phyloP scores from a whole-genome alignment of 2,888 invertebrate species.

The Ypsolopha sequella region DNA sequence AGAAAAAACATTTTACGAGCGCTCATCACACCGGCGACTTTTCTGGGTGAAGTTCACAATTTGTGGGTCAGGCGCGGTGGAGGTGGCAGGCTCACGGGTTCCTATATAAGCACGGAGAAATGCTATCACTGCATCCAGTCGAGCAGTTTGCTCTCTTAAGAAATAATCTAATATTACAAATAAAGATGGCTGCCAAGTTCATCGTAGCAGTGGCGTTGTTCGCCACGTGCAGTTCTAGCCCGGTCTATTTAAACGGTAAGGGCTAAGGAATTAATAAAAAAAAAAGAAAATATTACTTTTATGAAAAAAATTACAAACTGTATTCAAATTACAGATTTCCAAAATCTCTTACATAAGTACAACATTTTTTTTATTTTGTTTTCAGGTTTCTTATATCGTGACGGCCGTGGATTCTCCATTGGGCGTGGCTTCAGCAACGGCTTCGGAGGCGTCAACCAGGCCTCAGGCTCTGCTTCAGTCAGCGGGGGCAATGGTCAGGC shows the following conservation, averaged over 20 bases:
- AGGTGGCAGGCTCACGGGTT: conserved; percentile 29
- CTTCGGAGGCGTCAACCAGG: conserved; percentile 27
- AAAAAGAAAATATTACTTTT: no score
- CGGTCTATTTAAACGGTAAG: conserved; percentile 50
- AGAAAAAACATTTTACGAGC: conserved; percentile 32
- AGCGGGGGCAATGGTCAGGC: conserved; percentile 29
- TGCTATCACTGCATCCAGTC: conserved; percentile 64
- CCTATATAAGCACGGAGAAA: conserved; percentile 63
- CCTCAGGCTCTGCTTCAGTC: conserved; percentile 32
- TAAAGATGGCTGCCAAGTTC: conserved; percentile 49
- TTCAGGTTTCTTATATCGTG: conserved; percentile 39
- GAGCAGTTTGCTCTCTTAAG: conserved; percentile 31
- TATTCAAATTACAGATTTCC: no score
- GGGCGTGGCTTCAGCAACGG: conserved; percentile 36
- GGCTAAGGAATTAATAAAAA: no score
- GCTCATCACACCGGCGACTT: conserved; percentile 25
- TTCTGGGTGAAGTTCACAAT: conserved; percentile 57
- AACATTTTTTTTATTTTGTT: conserved; percentile 3
- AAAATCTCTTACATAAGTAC: no score
- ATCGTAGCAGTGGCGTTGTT: conserved; percentile 41
- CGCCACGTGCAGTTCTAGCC: conserved; percentile 43
- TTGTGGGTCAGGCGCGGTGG: conserved; percentile 37
- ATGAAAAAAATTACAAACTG: no score
- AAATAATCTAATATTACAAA: conserved; percentile 13
- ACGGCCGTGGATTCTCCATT: conserved; percentile 39